phyloP scores from a whole-genome alignment of 2,113 vertebrate genomes.

The Nanorana parkeri region DNA sequence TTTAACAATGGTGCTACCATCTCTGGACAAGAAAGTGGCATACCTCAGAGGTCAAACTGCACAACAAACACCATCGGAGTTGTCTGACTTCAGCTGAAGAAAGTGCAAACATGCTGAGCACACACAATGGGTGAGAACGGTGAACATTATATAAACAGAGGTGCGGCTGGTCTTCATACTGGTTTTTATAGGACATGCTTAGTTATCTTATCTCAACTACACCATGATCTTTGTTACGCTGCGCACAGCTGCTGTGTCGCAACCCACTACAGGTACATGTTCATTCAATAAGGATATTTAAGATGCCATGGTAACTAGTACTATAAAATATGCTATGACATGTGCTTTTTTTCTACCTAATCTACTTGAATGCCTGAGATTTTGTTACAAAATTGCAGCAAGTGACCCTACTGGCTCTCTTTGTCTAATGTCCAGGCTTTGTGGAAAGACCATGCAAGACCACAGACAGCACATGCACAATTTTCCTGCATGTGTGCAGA shows the following conservation, averaged over 20 bases:
- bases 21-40: not conserved
- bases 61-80: constrained; percentile 37
- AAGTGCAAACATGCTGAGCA: constrained; percentile 30
- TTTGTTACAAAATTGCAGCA: too few relatives aligned
- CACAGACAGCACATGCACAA: too few relatives aligned
- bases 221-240: not conserved
- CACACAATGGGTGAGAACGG: constrained; percentile 32
- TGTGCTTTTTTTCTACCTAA: too few relatives aligned
- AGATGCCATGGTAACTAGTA: too few relatives aligned
- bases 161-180: constrained; percentile 4
- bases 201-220: constrained; percentile 30
- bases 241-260: not conserved
- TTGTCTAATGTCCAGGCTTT: too few relatives aligned
- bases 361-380: too few relatives aligned
- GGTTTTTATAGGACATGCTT: not conserved
- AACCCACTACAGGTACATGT: too few relatives aligned
- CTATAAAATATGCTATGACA: too few relatives aligned
- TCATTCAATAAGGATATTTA: too few relatives aligned
- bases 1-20: constrained; percentile 37
- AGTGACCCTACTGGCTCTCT: too few relatives aligned
- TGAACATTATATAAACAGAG: constrained; percentile 44
- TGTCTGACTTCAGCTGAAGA: constrained; percentile 25
- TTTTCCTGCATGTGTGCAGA: too few relatives aligned
- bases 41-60: constrained; percentile 30
- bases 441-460: too few relatives aligned